These are phyloP conservation scores for Heliornis fulica DNA, from an alignment of 2,113 vertebrate genomes.

Conservation along the genomic window DNA sequence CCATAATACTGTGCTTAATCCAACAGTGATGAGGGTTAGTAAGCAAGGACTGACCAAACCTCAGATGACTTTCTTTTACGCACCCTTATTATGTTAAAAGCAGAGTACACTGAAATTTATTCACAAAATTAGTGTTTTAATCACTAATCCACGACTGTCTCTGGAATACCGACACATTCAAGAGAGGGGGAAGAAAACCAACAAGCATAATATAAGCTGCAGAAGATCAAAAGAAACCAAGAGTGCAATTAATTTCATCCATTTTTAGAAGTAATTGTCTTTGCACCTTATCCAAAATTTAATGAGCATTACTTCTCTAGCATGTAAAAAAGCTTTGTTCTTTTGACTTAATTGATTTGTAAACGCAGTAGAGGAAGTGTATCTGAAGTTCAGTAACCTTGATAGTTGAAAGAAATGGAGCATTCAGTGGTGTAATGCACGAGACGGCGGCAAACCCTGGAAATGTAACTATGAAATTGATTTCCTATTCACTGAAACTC, in stretches of 20 bases:
- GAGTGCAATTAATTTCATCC: conserved; percentile 58
- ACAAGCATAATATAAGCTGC: conserved; percentile 15
- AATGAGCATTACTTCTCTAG: conserved; percentile 60
- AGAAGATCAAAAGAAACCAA: conserved; percentile 62
- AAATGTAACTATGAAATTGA: conserved; percentile 37
- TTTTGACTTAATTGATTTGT: conserved; percentile 67
- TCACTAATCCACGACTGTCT: not conserved
- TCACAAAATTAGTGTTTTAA: conserved; percentile 23
- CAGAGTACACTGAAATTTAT: not conserved
- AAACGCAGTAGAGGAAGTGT: conserved; percentile 48
- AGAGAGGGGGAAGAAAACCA: conserved; percentile 12
- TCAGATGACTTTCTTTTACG: not conserved
- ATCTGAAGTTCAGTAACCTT: conserved; percentile 62
- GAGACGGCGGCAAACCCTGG: not conserved
- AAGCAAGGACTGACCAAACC: not conserved
- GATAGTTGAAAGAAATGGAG: conserved; percentile 56
- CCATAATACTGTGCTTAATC: not conserved
- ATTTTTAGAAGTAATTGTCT: conserved; percentile 63
- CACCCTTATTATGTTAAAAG: not conserved
- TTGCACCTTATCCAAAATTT: conserved; percentile 66
- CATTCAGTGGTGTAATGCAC: not conserved
- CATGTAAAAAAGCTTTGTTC: conserved; percentile 58
- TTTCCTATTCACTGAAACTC: conserved; percentile 8
- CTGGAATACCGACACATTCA: not conserved
- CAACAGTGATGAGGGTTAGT: not conserved